Conservation (phyloP, 2,888 invertebrate genomes). For the Calliopum simillimum region DNA sequence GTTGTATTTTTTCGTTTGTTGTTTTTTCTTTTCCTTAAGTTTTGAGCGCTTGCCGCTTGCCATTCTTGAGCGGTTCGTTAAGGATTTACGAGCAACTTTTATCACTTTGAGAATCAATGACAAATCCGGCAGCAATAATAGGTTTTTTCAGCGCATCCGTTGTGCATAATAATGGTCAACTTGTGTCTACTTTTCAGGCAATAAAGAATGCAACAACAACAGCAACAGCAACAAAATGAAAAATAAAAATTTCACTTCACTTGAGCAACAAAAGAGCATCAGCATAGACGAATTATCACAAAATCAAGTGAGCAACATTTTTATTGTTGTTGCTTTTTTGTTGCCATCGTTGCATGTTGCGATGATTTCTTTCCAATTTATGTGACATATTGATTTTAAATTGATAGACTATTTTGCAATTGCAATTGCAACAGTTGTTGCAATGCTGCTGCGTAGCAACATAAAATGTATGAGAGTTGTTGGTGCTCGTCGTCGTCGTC, state of each 20-base stretch:
- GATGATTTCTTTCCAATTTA: constrained; percentile 68
- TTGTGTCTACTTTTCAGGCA: constrained; percentile 11
- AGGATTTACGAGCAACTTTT: constrained; percentile 68
- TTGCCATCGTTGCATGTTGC: constrained; percentile 44
- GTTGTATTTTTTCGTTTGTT: too few species aligned
- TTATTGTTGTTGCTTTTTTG: constrained; percentile 2
- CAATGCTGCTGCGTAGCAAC: constrained; percentile 20
- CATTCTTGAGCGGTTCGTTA: constrained; percentile 54
- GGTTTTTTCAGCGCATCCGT: constrained; percentile 7
- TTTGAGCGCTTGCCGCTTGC: too few species aligned
- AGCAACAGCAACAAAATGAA: constrained; percentile 25
- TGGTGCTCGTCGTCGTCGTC: too few species aligned
- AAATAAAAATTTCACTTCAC: constrained; percentile 40
- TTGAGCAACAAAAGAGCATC: constrained; percentile 33
- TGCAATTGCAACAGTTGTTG: constrained; percentile 47
- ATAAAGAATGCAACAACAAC: constrained; percentile 12
- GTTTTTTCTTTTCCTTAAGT: too few species aligned
- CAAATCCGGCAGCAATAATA: constrained; percentile 60
- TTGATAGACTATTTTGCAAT: constrained; percentile 60
- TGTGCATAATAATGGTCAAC: constrained; percentile 30
- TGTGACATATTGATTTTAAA: constrained; percentile 68
- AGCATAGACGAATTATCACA: constrained; percentile 57
- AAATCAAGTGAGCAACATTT: constrained; percentile 48
- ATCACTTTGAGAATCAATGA: constrained; percentile 67
- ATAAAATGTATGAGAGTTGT: too few species aligned